Evolutionary conservation across 2,888 invertebrate genomes (phyloP), one percentile per base, ranked within the genome.

Genomic region (Andrena flavipes): DNA sequence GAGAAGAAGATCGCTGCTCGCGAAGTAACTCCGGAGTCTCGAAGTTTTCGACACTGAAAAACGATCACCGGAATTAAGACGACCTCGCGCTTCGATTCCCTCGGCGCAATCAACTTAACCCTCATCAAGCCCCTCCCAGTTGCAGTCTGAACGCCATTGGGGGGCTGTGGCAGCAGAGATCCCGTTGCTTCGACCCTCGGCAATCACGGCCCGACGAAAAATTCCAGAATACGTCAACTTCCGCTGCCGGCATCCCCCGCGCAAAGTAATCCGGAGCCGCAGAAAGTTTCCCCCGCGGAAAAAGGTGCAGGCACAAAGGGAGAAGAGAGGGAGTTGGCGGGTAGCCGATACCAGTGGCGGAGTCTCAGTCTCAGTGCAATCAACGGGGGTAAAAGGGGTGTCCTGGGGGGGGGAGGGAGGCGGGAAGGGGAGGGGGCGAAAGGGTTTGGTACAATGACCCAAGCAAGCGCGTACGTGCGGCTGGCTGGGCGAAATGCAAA

Each of bases 401-500:
- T 60, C 73, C 23, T 33, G n/a, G 67, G 30, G 2, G 2, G 51
- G n/a, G 29, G 8, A 0, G 16, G 16, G 42, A 0, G 42, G 1
- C 0, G 42, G 13, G 64, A 23, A n/a, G 13, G n/a, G 75, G 51
- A n/a, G 13, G n/a, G 75, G 51, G 20, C 29, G 56, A 71, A 84
- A 72, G 81, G 84, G 74, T 71, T 71, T 71, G 76, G 84, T 79
- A 76, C 84, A 79, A 82, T 75, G 86, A 86, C 84, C 86, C 71
- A 59, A 16, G 60, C 13, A 56, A 20, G 65, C 62, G 69, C 51
- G 75, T 65, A 71, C 71, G 70, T 54, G 84, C 65, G 65, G 80
- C 68, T 29, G 64, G 42, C 33, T 72, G 72, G 48, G 82, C 82
- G 89, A 92, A 91, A 92, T 91, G 90, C 89, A 87, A 90, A 90